These are phyloP conservation scores for Drosophila barbarae DNA, from an alignment of 2,888 invertebrate genomes.

Conservation along the genomic window DNA sequence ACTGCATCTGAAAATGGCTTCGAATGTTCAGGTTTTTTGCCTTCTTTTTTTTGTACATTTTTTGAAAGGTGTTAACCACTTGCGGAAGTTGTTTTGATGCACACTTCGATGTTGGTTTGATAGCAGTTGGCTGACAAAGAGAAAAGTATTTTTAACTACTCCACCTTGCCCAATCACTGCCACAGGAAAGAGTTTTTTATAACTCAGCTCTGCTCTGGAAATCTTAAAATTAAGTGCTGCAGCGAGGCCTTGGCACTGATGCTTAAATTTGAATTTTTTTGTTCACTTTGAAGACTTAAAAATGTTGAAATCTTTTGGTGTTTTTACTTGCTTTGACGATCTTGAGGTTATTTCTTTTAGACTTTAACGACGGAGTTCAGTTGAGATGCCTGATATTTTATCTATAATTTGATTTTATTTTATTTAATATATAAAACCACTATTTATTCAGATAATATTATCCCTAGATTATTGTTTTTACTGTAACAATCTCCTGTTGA, in stretches of 20 bases:
- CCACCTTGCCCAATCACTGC: constrained; percentile 6
- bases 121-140: constrained; percentile 38
- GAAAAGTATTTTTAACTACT: constrained; percentile 36
- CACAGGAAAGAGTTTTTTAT: constrained; percentile 32
- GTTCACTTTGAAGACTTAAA: constrained; percentile 3
- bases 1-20: constrained; percentile 27
- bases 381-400: not conserved
- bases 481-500: not conserved
- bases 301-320: constrained; percentile 7
- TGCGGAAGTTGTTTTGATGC: constrained; percentile 59
- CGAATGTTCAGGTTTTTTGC: constrained; percentile 1
- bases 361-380: not conserved
- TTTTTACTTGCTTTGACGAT: constrained; percentile 1
- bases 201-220: constrained; percentile 12
- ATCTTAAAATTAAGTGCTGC: constrained; percentile 22
- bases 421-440: not conserved
- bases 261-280: constrained; percentile 15
- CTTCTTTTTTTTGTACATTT: constrained; percentile 4
- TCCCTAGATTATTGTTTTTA: not conserved
- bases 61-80: constrained; percentile 46
- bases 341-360: constrained; percentile 5
- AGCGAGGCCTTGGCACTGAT: constrained; percentile 25
- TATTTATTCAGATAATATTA: not conserved
- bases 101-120: constrained; percentile 30
- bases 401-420: too few relatives aligned